Conservation (phyloP, 2,888 invertebrate genomes). For the Dorcus parallelipipedus region DNA sequence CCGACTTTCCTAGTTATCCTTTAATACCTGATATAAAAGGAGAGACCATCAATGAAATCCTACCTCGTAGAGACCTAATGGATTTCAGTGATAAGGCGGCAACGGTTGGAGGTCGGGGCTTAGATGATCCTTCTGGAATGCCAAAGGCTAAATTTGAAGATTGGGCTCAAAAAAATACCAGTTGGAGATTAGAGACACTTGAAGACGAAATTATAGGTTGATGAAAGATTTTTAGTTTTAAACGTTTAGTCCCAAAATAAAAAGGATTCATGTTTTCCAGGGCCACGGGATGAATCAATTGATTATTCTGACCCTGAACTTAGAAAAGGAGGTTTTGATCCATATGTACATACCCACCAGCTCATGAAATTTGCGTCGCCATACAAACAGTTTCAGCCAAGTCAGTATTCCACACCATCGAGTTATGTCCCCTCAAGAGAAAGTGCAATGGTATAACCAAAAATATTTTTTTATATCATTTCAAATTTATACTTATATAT, state of each 20-base stretch:
- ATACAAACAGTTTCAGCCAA: background rate
- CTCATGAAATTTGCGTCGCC: background rate
- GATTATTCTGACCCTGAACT: background rate
- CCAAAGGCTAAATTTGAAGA: background rate
- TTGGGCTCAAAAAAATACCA: background rate
- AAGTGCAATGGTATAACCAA: background rate
- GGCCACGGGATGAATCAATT: background rate
- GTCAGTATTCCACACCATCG: background rate
- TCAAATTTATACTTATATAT: too few species aligned
- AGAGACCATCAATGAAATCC: too few species aligned
- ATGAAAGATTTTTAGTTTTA: too few species aligned
- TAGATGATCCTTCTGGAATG: too few species aligned
- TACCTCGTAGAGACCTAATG: too few species aligned
- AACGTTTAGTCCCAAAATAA: too few species aligned
- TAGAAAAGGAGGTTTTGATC: background rate
- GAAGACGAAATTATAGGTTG: background rate
- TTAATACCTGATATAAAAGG: too few species aligned
- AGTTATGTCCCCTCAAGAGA: background rate
- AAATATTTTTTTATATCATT: too few species aligned
- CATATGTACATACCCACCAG: background rate
- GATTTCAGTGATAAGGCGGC: too few species aligned
- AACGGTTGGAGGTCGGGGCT: too few species aligned
- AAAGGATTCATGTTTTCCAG: background rate
- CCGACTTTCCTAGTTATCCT: too few species aligned
- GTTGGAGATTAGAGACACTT: background rate